A percentile compares a stretch with the other conserved stretches of the same genome.
Evolutionary conservation across 1,140 invertebrate species (phyloP).

Genomic region (Apocrypta bakeri): DNA sequence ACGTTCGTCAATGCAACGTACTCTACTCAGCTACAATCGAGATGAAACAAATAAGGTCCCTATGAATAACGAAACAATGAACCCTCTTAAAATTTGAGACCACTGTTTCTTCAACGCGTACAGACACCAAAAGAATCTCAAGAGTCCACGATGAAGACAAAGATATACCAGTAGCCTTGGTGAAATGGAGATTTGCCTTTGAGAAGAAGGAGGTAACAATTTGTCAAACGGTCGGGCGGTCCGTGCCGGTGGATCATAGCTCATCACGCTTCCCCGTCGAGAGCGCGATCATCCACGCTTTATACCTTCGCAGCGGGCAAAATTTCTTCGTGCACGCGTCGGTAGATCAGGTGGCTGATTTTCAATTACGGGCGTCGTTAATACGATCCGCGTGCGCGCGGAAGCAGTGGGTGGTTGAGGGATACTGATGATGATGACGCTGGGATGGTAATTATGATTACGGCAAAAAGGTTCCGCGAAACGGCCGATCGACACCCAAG

Average conservation of each 20-base stretch:
- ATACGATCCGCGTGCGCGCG: neutral
- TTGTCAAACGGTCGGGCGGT: slow-evolving; percentile 63
- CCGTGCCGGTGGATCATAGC: slow-evolving; percentile 57
- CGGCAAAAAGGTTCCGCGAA: neutral
- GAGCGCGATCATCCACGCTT: slow-evolving; percentile 34
- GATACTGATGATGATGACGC: neutral
- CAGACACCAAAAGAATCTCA: neutral
- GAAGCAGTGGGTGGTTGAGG: neutral
- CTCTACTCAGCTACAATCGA: neutral
- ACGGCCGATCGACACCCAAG: neutral
- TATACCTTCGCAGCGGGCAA: slow-evolving; percentile 5
- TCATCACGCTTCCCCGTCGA: slow-evolving; percentile 50
- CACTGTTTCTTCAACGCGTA: too few species aligned
- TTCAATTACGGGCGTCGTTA: slow-evolving; percentile 16
- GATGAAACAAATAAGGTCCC: too few species aligned
- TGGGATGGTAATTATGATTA: neutral
- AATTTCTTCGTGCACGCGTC: neutral
- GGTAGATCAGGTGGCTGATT: slow-evolving; percentile 6
- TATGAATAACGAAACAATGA: neutral
- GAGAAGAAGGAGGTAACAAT: slow-evolving; percentile 55
- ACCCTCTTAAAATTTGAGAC: too few species aligned
- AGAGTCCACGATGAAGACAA: neutral
- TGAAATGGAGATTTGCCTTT: slow-evolving; percentile 54
- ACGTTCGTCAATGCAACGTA: neutral
- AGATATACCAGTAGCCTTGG: neutral